Percentiles rank a stretch among this genome's conserved stretches.
Evolutionary conservation across 2,888 invertebrate species (phyloP).

Genomic region (Pheosia gnoma): DNA sequence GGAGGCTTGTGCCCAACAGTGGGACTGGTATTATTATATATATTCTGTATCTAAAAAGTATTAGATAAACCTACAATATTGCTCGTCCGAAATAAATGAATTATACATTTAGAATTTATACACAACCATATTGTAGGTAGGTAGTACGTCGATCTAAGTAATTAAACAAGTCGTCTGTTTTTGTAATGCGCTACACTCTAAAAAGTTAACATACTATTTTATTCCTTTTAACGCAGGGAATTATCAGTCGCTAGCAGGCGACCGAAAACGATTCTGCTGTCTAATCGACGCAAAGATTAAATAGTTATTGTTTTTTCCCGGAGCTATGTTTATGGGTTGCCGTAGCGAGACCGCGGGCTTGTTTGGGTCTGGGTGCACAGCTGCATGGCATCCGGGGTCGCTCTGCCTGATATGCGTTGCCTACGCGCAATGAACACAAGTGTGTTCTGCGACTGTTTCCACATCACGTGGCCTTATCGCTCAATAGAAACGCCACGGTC

Average conservation of each 20-base stretch:
- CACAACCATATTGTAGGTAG: no score
- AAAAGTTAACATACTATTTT: not conserved
- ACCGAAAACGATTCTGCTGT: constrained; percentile 45
- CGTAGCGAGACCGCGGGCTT: no score
- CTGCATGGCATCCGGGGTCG: constrained; percentile 68
- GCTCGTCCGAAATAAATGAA: no score
- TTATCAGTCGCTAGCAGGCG: constrained; percentile 53
- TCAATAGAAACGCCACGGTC: not conserved
- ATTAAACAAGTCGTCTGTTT: no score
- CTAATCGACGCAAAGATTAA: constrained; percentile 52
- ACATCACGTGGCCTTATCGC: constrained; percentile 19
- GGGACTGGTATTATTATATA: no score
- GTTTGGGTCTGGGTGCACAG: constrained; percentile 57
- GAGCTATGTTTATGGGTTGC: constrained; percentile 24
- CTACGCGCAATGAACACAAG: constrained; percentile 36
- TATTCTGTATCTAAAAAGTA: no score
- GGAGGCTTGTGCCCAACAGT: no score
- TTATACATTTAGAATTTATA: no score
- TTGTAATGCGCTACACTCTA: no score
- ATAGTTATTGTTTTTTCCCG: constrained; percentile 29
- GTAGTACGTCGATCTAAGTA: no score
- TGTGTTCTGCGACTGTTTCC: constrained; percentile 32
- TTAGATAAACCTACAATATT: no score
- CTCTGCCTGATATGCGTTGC: constrained; percentile 29
- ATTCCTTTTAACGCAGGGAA: constrained; percentile 27